phyloP scores from a whole-genome alignment of 2,113 vertebrate genomes.

The Percina caprodes region DNA sequence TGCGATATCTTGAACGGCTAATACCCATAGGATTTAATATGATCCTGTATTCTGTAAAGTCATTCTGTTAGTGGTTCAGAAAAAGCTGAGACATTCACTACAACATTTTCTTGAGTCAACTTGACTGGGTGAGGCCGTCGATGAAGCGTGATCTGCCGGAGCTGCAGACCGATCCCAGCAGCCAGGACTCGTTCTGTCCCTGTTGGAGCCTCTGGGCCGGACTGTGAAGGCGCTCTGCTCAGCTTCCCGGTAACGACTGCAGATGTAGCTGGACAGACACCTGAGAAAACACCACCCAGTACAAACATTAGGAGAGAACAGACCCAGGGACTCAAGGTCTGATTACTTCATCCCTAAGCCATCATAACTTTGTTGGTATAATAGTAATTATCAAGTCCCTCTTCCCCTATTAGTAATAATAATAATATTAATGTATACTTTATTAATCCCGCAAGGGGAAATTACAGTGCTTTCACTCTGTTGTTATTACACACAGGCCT shows the following conservation, averaged over 20 bases:
- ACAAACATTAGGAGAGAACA: slow-evolving; percentile 9
- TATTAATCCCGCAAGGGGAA: too few species aligned
- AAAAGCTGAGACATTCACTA: slow-evolving; percentile 56
- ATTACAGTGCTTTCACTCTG: too few species aligned
- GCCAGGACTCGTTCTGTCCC: slow-evolving; percentile 39
- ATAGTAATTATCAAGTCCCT: slow-evolving; percentile 59
- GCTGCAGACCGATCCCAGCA: slow-evolving; percentile 34
- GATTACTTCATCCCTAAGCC: background rate
- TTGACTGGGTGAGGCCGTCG: slow-evolving; percentile 71
- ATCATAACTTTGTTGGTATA: slow-evolving; percentile 33
- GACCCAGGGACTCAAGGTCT: background rate
- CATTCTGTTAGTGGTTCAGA: slow-evolving; percentile 39
- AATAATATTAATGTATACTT: too few species aligned
- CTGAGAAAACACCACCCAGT: slow-evolving; percentile 65
- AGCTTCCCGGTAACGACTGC: slow-evolving; percentile 78
- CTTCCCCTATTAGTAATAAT: background rate
- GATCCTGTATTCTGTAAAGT: slow-evolving; percentile 14
- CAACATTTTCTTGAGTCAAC: slow-evolving; percentile 62
- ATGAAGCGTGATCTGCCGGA: slow-evolving; percentile 61
- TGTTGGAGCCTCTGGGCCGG: slow-evolving; percentile 56
- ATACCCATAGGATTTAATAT: slow-evolving; percentile 33
- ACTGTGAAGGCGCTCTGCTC: slow-evolving; percentile 85
- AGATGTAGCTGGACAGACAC: slow-evolving; percentile 80
- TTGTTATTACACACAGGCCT: too few species aligned
- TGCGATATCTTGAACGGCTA: slow-evolving; percentile 7